Percentiles rank a stretch among this genome's conserved stretches.
These are phyloP conservation scores for Myopa tessellatipennis DNA, from an alignment of 2,888 invertebrate species.

Conservation along the genomic window DNA sequence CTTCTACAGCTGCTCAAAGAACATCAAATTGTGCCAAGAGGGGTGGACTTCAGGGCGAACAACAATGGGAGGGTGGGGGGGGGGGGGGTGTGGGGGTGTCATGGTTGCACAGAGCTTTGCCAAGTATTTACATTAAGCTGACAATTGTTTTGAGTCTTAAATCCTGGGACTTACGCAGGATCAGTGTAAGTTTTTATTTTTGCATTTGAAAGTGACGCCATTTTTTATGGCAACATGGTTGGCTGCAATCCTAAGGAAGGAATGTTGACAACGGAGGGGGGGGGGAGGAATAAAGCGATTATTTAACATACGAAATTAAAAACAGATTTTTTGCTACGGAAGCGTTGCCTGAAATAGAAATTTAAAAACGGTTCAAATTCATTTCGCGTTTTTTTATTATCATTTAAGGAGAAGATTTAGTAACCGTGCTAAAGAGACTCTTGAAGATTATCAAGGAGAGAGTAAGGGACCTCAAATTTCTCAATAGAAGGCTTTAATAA, in stretches of 20 bases:
- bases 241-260: neutral
- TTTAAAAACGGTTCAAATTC: too few relatives aligned
- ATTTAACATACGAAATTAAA: neutral
- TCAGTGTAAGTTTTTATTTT: slow-evolving; percentile 33
- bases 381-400: too few relatives aligned
- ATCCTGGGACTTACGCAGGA: slow-evolving; percentile 31
- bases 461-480: too few relatives aligned
- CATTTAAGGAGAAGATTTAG: too few relatives aligned
- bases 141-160: slow-evolving; percentile 33
- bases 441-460: too few relatives aligned
- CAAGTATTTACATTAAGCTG: slow-evolving; percentile 28
- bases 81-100: neutral
- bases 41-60: neutral
- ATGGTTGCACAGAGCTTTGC: slow-evolving; percentile 17
- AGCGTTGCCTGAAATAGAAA: too few relatives aligned
- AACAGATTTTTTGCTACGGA: too few relatives aligned
- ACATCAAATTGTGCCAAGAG: neutral
- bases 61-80: neutral
- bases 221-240: neutral
- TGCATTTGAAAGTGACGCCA: slow-evolving; percentile 33
- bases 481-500: too few relatives aligned
- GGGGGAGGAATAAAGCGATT: neutral
- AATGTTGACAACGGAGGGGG: too few relatives aligned
- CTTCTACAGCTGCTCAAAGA: neutral
- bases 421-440: too few relatives aligned